These are phyloP conservation scores for Hydrophis major DNA, from an alignment of 2,797 vertebrate species.

Conservation along the genomic window DNA sequence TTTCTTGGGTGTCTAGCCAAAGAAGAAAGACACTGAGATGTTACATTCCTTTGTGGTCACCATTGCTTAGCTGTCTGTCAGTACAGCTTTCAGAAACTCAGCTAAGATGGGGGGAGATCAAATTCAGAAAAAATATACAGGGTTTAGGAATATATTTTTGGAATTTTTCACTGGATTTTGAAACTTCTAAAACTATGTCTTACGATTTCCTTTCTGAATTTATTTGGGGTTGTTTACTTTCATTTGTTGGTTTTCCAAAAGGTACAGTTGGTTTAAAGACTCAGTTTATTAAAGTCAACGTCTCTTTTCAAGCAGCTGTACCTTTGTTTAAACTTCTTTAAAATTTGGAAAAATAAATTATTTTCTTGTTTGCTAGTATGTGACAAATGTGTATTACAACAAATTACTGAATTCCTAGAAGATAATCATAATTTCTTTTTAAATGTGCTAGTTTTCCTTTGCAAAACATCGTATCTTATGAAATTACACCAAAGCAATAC, in stretches of 20 bases:
- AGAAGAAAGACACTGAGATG: neutral
- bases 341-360: neutral
- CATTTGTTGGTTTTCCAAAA: neutral
- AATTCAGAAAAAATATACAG: conserved; percentile 9
- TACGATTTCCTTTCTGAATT: neutral
- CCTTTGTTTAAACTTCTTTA: neutral
- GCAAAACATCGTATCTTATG: neutral
- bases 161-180: neutral
- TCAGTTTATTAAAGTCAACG: neutral
- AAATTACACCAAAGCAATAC: neutral
- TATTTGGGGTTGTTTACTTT: neutral
- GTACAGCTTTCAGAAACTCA: conserved; percentile 12
- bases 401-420: neutral
- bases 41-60: conserved; percentile 4
- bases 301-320: neutral
- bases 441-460: neutral
- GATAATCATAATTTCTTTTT: neutral
- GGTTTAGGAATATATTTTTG: neutral
- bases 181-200: neutral
- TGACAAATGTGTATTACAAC: neutral
- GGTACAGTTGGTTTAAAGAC: neutral
- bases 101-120: neutral
- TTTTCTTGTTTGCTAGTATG: neutral
- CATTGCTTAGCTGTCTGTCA: conserved; percentile 18
- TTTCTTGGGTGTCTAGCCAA: neutral